A percentile compares a stretch with the other conserved stretches of the same genome.
Conservation (phyloP, 2,888 invertebrate genomes). For the Lasius platythorax region DNA sequence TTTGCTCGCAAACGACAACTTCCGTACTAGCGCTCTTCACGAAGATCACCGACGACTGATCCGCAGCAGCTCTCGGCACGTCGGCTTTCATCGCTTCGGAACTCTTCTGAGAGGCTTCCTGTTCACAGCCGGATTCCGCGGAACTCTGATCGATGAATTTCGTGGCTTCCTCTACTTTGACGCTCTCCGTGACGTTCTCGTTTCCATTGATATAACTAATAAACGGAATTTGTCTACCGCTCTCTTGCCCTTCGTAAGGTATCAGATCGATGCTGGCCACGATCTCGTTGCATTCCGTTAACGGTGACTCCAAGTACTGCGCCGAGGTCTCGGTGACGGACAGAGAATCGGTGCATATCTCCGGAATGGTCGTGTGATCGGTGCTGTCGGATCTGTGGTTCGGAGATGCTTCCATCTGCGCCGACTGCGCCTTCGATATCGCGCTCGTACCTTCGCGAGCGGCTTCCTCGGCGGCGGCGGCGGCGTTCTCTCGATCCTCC, state of each 20-base stretch:
- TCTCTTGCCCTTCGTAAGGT: slow-evolving; percentile 81
- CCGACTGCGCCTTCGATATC: slow-evolving; percentile 66
- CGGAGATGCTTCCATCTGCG: slow-evolving; percentile 78
- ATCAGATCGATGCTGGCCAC: slow-evolving; percentile 79
- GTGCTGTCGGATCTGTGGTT: slow-evolving; percentile 83
- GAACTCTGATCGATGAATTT: slow-evolving; percentile 84
- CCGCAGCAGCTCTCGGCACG: neutral
- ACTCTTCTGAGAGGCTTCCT: slow-evolving; percentile 62
- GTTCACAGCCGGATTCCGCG: slow-evolving; percentile 81
- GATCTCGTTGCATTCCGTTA: slow-evolving; percentile 83
- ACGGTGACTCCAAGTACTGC: slow-evolving; percentile 83
- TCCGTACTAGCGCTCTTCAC: slow-evolving; percentile 35
- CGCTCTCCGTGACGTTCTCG: slow-evolving; percentile 46
- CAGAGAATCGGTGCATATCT: slow-evolving; percentile 82
- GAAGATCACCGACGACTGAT: slow-evolving; percentile 52
- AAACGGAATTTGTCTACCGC: slow-evolving; percentile 23
- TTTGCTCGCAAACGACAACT: slow-evolving; percentile 47
- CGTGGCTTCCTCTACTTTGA: slow-evolving; percentile 77
- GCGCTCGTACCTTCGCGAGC: slow-evolving; percentile 2
- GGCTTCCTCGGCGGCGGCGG: neutral
- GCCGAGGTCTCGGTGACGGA: slow-evolving; percentile 83
- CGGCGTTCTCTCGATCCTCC: slow-evolving; percentile 50
- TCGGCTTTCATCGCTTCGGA: neutral
- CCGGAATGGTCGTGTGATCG: slow-evolving; percentile 81
- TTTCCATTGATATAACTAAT: slow-evolving; percentile 28